phyloP scores from a whole-genome alignment of 1,140 invertebrate genomes.

The Drosophila virilis region DNA sequence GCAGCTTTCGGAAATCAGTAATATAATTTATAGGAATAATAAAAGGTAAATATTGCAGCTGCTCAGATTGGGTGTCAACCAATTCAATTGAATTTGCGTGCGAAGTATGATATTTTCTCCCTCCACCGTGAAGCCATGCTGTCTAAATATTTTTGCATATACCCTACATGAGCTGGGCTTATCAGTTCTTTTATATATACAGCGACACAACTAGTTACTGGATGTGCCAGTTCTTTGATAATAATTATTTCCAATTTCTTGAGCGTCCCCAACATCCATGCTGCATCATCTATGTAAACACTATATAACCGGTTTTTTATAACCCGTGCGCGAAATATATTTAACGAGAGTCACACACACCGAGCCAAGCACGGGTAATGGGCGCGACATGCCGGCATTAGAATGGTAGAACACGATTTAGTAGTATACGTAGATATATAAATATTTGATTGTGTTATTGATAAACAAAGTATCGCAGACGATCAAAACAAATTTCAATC shows the following conservation, averaged over 20 bases:
- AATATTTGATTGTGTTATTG: constrained; percentile 25
- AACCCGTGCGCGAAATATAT: constrained; percentile 33
- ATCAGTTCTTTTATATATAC: neutral
- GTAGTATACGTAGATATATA: constrained; percentile 20
- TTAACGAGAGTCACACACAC: constrained; percentile 34
- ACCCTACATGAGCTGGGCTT: neutral
- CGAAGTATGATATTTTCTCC: constrained; percentile 1
- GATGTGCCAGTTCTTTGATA: no score
- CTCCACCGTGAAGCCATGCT: neutral
- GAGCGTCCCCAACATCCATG: neutral
- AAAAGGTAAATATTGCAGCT: constrained; percentile 39
- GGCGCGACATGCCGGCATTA: constrained; percentile 29
- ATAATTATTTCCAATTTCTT: neutral
- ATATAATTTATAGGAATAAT: constrained; percentile 18
- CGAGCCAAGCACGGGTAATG: neutral
- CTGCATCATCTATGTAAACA: constrained; percentile 31
- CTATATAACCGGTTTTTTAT: constrained; percentile 39
- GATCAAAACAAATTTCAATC: constrained; percentile 13
- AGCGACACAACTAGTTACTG: no score
- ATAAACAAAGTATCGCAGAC: constrained; percentile 36
- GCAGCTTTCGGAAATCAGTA: constrained; percentile 24
- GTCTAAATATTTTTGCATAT: neutral
- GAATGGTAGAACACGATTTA: constrained; percentile 20
- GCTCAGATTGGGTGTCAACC: neutral
- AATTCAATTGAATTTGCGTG: neutral